phyloP scores from a whole-genome alignment of 1,140 invertebrate genomes.

The Drosophila takahashii region DNA sequence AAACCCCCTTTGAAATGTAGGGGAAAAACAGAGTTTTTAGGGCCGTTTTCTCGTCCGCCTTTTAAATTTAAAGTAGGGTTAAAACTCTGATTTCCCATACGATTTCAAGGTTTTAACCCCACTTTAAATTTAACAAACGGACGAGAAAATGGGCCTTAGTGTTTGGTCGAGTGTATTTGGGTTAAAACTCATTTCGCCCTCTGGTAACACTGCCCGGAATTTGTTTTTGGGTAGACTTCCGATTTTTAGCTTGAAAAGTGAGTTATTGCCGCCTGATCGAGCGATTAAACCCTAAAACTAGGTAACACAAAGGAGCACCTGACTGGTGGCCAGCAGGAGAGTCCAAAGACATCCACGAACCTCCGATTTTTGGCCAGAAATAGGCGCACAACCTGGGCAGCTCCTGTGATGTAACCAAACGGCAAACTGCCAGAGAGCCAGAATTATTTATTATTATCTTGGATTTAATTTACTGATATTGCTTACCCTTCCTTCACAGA shows the following conservation, averaged over 20 bases:
- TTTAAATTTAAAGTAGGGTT: too few species aligned
- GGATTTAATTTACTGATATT: neutral
- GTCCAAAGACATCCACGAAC: neutral
- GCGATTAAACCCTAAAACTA: neutral
- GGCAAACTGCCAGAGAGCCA: constrained; percentile 21
- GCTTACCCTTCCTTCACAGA: constrained; percentile 19
- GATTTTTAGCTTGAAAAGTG: constrained; percentile 66
- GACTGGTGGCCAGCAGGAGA: neutral
- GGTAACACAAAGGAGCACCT: neutral
- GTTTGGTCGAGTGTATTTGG: neutral
- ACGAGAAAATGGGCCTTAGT: too few species aligned
- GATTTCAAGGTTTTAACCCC: too few species aligned
- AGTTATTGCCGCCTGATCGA: constrained; percentile 34
- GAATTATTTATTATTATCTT: constrained; percentile 26
- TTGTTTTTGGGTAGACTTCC: constrained; percentile 69
- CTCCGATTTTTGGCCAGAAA: constrained; percentile 2
- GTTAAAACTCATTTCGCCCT: neutral
- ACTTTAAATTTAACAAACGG: too few species aligned
- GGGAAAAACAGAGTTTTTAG: too few species aligned
- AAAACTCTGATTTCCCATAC: too few species aligned
- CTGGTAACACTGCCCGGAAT: neutral
- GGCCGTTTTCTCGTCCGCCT: too few species aligned
- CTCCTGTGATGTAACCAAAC: constrained; percentile 74
- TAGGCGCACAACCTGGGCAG: neutral
- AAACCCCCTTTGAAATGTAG: too few species aligned